These are phyloP conservation scores for Burhinus bistriatus DNA, from an alignment of 2,113 vertebrate species.

Conservation along the genomic window DNA sequence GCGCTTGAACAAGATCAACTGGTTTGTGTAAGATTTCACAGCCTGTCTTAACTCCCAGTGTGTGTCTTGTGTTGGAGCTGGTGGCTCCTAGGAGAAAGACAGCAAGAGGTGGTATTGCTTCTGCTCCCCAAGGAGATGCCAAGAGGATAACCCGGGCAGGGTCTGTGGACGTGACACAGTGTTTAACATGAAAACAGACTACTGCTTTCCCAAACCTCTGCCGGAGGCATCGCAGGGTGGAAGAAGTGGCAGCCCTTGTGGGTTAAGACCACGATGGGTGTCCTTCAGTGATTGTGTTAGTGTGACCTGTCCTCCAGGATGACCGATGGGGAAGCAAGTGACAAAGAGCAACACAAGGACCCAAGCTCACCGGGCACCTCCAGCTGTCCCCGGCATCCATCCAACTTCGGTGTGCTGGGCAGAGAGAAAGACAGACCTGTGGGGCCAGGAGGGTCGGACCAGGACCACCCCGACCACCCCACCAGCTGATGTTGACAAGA, in stretches of 20 bases:
- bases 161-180: neutral
- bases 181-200: neutral
- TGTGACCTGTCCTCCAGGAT: neutral
- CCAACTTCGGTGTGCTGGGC: neutral
- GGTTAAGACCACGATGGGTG: neutral
- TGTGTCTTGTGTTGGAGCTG: neutral
- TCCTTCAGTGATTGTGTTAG: neutral
- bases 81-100: neutral
- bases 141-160: neutral
- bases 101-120: neutral
- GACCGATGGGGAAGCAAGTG: neutral
- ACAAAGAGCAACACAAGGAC: neutral
- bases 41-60: neutral
- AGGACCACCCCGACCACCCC: neutral
- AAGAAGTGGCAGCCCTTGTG: neutral
- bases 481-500: neutral
- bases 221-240: neutral
- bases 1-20: neutral
- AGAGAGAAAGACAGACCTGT: neutral
- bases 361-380: neutral
- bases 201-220: neutral
- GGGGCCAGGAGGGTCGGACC: neutral
- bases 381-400: too few species aligned
- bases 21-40: neutral
- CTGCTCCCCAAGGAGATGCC: neutral